Base-by-base conservation (phyloP, 2,888 invertebrate species). In the Sialis lutaria region DNA sequence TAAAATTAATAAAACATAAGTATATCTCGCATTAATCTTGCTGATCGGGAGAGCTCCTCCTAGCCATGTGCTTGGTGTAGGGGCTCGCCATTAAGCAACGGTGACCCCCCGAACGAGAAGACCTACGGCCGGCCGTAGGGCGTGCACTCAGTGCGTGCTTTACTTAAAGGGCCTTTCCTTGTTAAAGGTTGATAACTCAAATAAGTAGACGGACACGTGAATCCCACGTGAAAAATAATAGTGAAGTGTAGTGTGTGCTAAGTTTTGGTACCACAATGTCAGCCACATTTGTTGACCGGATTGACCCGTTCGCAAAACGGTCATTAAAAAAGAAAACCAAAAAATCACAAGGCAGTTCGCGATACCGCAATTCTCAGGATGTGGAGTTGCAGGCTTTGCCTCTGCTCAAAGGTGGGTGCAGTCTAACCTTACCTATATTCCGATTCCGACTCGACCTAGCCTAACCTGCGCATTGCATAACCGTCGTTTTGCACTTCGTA, bases 231-330 rank as follows among this genome's bases (percentile, higher is more conserved):
- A 37, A 37, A 10, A 37, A 37, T 37, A 37, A 10, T 39, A 13
- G 50, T 50, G 47, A 39, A n/a, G 30, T 34, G 8, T 42, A 39
- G 70, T 70, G 69, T 69, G 67, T 69, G 68, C 64, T 69, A 12
- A 65, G 64, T 63, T 63, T 67, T 44, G 46, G 42, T 43, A 42
- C 52, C 68, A 72, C 70, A 65, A 77, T 77, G 80, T 81, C 86
- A 73, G 82, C 81, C 74, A 82, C 88, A 68, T 90, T 95, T 77
- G 93, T 95, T 73, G 96, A 97, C 79, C 88, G 95, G 72, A 96
- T 97, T 75, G 97, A 97, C 77, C 97, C 97, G 63, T 97, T 97
- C 73, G 89, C 91, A 60, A 97, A 96, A 77, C 82, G 93, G 68
- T 95, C 96, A 62, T 72, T 93, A 62, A 92, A 93, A 75, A 92